Evolutionary conservation across 2,888 invertebrate species (phyloP), one percentile per base, ranked within the genome.

Genomic region (Salpingus planirostris): DNA sequence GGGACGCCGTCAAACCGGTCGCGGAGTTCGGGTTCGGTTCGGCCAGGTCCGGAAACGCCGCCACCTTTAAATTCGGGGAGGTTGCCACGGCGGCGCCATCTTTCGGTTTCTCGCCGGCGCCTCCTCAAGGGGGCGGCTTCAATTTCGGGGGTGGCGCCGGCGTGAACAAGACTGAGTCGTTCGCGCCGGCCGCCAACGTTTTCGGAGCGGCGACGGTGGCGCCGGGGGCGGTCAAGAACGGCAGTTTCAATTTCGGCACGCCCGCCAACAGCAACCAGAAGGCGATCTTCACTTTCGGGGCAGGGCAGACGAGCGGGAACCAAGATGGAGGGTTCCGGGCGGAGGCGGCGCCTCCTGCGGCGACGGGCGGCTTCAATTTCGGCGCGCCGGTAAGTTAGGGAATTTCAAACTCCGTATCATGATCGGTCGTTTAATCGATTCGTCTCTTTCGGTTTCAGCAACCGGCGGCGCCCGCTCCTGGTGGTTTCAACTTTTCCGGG

Each of bases 401-500:
- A n/a, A n/a, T n/a, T n/a, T n/a, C n/a, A n/a, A n/a, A n/a, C n/a
- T n/a, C n/a, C n/a, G n/a, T n/a, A n/a, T n/a, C n/a, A n/a, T n/a
- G n/a, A n/a, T n/a, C n/a, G n/a, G n/a, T n/a, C n/a, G n/a, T n/a
- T n/a, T n/a, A n/a, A n/a, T n/a, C n/a, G n/a, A n/a, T n/a, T n/a
- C n/a, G n/a, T n/a, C n/a, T n/a, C n/a, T n/a, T n/a, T n/a, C n/a
- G n/a, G n/a, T n/a, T n/a, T n/a, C n/a, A n/a, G n/a, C n/a, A n/a
- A 24, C 44, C 47, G 44, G 31, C 36, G 40, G 29, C 46, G n/a
- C 22, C 39, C 12, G 37, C 50, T 12, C 24, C 55, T 3, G 56
- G 59, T 22, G 55, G 58, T 11, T 63, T 63, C 35, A 59, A 57
- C 30, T 64, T 64, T 43, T 33, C 55, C 6, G 46, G 49, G 10